phyloP scores from a whole-genome alignment of 2,888 invertebrate genomes.

The Eilema sororculum region DNA sequence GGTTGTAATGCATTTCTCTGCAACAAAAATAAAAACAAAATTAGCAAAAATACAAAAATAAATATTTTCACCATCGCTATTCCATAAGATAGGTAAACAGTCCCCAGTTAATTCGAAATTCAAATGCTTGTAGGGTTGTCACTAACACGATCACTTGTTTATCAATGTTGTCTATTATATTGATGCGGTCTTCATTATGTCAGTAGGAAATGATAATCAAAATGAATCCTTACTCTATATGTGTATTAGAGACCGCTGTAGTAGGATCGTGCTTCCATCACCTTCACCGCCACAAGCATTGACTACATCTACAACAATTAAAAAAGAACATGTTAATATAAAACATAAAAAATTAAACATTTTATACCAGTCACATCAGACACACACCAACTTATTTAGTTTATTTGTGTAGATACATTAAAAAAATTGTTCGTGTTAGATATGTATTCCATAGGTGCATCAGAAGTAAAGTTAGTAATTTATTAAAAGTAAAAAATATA shows the following conservation, averaged over 20 bases:
- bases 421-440: background rate
- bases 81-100: background rate
- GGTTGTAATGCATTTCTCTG: conserved; percentile 83
- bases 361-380: background rate
- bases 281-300: conserved; percentile 95
- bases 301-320: conserved; percentile 93
- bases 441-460: background rate
- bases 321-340: conserved; percentile 76
- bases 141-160: conserved; percentile 67
- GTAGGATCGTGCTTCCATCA: conserved; percentile 89
- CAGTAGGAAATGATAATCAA: conserved; percentile 45
- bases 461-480: conserved; percentile 5
- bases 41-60: background rate
- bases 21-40: conserved; percentile 62
- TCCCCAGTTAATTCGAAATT: conserved; percentile 23
- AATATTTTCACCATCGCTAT: background rate
- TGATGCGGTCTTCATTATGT: conserved; percentile 64
- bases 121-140: conserved; percentile 73
- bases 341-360: conserved; percentile 18
- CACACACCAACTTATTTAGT: background rate
- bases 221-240: conserved; percentile 81
- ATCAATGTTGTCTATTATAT: conserved; percentile 26
- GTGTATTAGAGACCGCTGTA: conserved; percentile 87
- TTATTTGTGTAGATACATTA: background rate
- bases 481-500: background rate